These are phyloP conservation scores for Agrilus cyanescens DNA, from an alignment of 2,888 invertebrate genomes.

Conservation along the genomic window DNA sequence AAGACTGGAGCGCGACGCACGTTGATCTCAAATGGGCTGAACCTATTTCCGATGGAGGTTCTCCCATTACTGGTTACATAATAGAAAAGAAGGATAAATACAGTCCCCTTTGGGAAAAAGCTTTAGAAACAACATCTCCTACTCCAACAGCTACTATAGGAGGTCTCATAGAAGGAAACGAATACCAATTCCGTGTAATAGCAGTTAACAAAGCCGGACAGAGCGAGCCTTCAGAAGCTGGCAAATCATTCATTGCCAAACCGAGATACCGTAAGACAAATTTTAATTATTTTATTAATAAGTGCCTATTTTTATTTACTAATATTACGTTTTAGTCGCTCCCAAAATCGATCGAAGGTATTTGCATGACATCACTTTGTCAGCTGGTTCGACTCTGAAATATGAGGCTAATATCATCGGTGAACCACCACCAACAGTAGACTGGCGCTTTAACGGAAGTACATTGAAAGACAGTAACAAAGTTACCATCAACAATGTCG, in stretches of 20 bases:
- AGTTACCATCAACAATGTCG: slow-evolving; percentile 69
- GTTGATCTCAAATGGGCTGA: slow-evolving; percentile 86
- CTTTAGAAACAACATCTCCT: slow-evolving; percentile 67
- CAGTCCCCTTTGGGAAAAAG: slow-evolving; percentile 88
- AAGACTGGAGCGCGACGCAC: slow-evolving; percentile 87
- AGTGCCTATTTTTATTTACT: slow-evolving; percentile 3
- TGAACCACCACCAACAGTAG: slow-evolving; percentile 88
- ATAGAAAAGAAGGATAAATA: slow-evolving; percentile 89
- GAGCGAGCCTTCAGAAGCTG: slow-evolving; percentile 81
- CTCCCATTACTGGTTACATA: slow-evolving; percentile 87
- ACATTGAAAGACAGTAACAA: slow-evolving; percentile 56
- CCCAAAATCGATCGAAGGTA: slow-evolving; percentile 93
- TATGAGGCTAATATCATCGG: slow-evolving; percentile 89
- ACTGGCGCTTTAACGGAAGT: slow-evolving; percentile 82
- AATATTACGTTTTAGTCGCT: slow-evolving; percentile 47
- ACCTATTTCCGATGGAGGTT: slow-evolving; percentile 83
- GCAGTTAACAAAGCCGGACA: slow-evolving; percentile 93
- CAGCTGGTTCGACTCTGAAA: slow-evolving; percentile 86
- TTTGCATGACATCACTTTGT: slow-evolving; percentile 78
- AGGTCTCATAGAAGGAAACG: slow-evolving; percentile 87
- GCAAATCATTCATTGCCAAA: slow-evolving; percentile 76
- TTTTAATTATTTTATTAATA: slow-evolving; percentile 1
- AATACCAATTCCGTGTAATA: slow-evolving; percentile 92
- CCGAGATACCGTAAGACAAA: slow-evolving; percentile 58
- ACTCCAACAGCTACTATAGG: slow-evolving; percentile 69